Base-by-base conservation (phyloP, 1,140 invertebrate genomes). In the Triops cancriformis region DNA sequence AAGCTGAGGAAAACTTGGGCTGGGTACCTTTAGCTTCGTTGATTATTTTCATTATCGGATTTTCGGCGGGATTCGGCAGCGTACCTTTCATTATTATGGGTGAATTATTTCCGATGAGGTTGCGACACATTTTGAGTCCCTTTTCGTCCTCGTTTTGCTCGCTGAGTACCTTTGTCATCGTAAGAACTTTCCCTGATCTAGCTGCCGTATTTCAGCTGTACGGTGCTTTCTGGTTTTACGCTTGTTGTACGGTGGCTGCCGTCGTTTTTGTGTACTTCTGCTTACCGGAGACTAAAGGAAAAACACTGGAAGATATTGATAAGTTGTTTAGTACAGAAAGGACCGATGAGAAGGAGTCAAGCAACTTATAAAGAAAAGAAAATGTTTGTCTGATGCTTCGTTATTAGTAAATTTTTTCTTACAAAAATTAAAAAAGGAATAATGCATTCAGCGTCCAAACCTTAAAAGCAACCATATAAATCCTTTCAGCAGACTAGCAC, bases 221-320 rank as follows among this genome's bases (percentile, higher is more conserved):
- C 81, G 87, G 87, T 14, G 91, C 92, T 0, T 98, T 97, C 85
- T 96, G 91, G 89, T 88, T 95, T 79, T 97, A 95, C 82, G 90
- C 90, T 12, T 86, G 82, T 1, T 88, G 94, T 87, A 85, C 85
- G 14, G 83, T 89, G 0, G 2, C 89, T 1, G 91, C 90, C 1
- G 87, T 91, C 0, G 82, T 92, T 23, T 94, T 94, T 82, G 89
- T 92, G 14, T 89, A 89, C 42, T 86, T 92, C 42, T 84, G 91
- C 42, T 88, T 98, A 11, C 93, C 94, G 0, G 96, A 98, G 87
- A 98, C 96, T 0, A 96, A 95, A 83, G 95, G 95, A 1, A 94
- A 93, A 84, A 91, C 88, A 27, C 85, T 92, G 23, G 89, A 93
- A 73, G 90, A 96, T 83, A 95, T 98, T 82, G 78, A 78, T 64